Conservation (phyloP, 2,113 vertebrate genomes). For the Budorcas taxicolor region DNA sequence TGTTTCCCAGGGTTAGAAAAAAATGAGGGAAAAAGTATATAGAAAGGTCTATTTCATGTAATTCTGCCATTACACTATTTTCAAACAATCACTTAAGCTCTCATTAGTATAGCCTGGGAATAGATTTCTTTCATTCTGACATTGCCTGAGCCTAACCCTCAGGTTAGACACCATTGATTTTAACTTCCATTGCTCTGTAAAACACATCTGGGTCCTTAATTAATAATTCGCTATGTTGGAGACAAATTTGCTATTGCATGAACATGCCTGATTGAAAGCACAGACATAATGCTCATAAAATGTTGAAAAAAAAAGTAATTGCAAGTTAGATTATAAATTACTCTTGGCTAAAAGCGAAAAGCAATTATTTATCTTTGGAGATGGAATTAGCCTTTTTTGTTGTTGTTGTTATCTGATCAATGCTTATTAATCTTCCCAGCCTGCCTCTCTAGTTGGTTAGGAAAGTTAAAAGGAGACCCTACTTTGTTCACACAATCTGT, state of each 20-base stretch:
- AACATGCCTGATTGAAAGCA: constrained; percentile 43
- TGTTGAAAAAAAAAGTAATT: constrained; percentile 30
- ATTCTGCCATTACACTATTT: background rate
- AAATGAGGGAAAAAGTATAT: background rate
- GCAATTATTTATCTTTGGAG: constrained; percentile 61
- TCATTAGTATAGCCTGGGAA: background rate
- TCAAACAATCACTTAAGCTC: constrained; percentile 33
- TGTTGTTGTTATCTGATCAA: constrained; percentile 32
- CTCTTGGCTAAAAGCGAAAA: constrained; percentile 57
- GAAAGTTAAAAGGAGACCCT: background rate
- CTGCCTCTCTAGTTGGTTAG: background rate
- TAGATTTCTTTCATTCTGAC: constrained; percentile 46
- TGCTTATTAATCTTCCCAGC: constrained; percentile 22
- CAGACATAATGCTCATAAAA: constrained; percentile 56
- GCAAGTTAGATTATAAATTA: constrained; percentile 56
- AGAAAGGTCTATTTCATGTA: constrained; percentile 56
- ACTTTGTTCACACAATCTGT: background rate
- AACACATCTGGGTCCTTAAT: constrained; percentile 68
- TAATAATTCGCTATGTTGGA: constrained; percentile 51
- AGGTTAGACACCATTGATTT: constrained; percentile 42
- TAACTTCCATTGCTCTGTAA: constrained; percentile 42
- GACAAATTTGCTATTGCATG: constrained; percentile 47
- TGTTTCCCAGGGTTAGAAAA: constrained; percentile 50
- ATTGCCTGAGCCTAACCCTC: background rate
- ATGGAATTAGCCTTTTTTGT: constrained; percentile 44